Percentiles rank a stretch among this genome's conserved stretches.
Evolutionary conservation across 92 coral and sea anemone genomes (phyloP).

Genomic region (Zoanthus sociatus): DNA sequence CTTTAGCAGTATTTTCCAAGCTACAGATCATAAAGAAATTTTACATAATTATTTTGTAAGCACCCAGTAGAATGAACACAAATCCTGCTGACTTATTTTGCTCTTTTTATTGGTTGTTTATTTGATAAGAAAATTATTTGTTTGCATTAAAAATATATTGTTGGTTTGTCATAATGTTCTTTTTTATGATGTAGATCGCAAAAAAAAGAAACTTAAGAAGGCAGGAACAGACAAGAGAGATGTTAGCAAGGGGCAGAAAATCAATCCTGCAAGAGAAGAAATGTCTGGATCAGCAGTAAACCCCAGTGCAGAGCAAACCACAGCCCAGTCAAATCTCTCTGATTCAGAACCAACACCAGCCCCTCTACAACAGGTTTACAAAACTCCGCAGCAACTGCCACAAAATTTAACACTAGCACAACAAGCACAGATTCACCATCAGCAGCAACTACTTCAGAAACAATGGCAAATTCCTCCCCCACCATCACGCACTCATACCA

Average conservation of each 20-base stretch:
- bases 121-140: no score
- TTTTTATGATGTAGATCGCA: conserved; percentile 51
- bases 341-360: conserved; percentile 54
- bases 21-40: no score
- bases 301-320: conserved; percentile 72
- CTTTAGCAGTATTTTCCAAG: no score
- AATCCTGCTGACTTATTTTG: no score
- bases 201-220: conserved; percentile 72
- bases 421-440: conserved; percentile 38
- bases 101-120: no score
- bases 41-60: no score
- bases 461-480: conserved; percentile 71
- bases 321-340: conserved; percentile 62
- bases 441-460: conserved; percentile 36
- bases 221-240: conserved; percentile 69
- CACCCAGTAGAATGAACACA: no score
- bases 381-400: conserved; percentile 68
- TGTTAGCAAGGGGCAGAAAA: conserved; percentile 57
- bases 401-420: conserved; percentile 57
- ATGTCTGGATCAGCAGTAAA: conserved; percentile 79
- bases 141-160: no score
- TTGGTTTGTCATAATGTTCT: no score
- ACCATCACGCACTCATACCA: conserved; percentile 44
- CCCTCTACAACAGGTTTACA: conserved; percentile 57
- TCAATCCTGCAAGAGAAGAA: conserved; percentile 66